Base-by-base conservation (phyloP, 2,888 invertebrate genomes). In the Lycocerus yunnanus region DNA sequence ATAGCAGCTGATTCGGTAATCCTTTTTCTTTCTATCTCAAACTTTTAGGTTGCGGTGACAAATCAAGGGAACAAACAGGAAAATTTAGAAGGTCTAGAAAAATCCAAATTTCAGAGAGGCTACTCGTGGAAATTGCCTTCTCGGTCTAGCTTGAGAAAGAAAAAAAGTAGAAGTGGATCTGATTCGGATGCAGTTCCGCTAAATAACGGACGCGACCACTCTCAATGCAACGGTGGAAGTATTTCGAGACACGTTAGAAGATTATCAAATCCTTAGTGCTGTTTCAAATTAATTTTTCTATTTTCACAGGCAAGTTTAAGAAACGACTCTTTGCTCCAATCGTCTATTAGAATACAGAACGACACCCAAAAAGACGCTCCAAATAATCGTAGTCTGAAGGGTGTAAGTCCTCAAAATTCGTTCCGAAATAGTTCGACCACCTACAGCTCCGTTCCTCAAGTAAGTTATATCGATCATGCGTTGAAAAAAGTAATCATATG, bases 351-450 rank as follows among this genome's bases (percentile, higher is more conserved):
- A 77, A 94, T 94, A 81, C 92, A 93, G 84, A 94, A 94, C 84
- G 93, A 94, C 83, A 94, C 94, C 1, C 94, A 94, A 83, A 92
- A 92, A 21, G 93, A 92, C 82, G 86, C 90, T 58, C 91, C 92
- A 8, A 92, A 93, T 85, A 92, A 92, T 89, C 90, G 83, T 86
- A 89, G 88, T 84, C 85, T 86, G 78, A 89, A 87, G 79, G 86
- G 88, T 58, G 85, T 93, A 75, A 93, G 93, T 84, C 93, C 93
- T 16, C 94, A 93, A 84, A 93, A 93, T 86, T 93, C 93, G 14
- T 89, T 93, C 78, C 89, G 90, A 82, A 89, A 90, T 83, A 84
- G 87, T 80, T 84, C 87, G 71, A 86, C 87, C 75, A 86, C 87
- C 27, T 85, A 85, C 82, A 85, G 86, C 81, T 82, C 86, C 69